Evolutionary conservation across 2,888 invertebrate species (phyloP), one percentile per base, ranked within the genome.

Genomic region (Sepioteuthis lessoniana): DNA sequence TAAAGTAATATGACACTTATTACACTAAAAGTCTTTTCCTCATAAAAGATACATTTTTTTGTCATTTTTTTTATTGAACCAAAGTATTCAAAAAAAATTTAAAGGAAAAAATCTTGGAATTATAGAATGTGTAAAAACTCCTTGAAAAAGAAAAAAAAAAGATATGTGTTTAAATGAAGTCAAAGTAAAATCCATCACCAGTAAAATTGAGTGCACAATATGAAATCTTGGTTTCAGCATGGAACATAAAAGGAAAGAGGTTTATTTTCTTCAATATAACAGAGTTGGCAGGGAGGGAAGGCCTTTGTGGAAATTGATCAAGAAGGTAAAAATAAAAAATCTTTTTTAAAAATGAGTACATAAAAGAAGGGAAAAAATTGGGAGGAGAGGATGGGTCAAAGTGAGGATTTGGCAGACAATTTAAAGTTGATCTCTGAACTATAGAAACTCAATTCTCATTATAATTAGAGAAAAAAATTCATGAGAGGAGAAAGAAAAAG

Each of bases 391-490:
- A 76, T n/a, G 76, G 76, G 76, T 76, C 76, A 76, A 76, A 76
- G n/a, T 35, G 35, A n/a, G n/a, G 35, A 1, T 76, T n/a, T 76
- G n/a, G n/a, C 76, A 76, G n/a, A 76, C 76, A 76, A 76, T 76
- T 76, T n/a, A 76, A 76, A 76, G 76, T 76, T 35, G 76, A 76
- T 76, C 76, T 76, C 76, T 76, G 76, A 76, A 76, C 76, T 76
- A 76, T 76, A 35, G n/a, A 76, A 35, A n/a, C 76, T 76, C 76
- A 76, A 76, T 76, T 76, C 31, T 76, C 76, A 31, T 76, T 31
- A 76, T 76, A n/a, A 76, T 76, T 76, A 76, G 76, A n/a, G 76
- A 16, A 8, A 60, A 76, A 16, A 76, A 35, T 16, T 76, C 76
- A n/a, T n/a, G 35, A 1, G n/a, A 76, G 35, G 76, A n/a, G n/a